A percentile compares a stretch with the other conserved stretches of the same genome.
Evolutionary conservation across 1,140 invertebrate species (phyloP).

Genomic region (Dendroctonus valens): DNA sequence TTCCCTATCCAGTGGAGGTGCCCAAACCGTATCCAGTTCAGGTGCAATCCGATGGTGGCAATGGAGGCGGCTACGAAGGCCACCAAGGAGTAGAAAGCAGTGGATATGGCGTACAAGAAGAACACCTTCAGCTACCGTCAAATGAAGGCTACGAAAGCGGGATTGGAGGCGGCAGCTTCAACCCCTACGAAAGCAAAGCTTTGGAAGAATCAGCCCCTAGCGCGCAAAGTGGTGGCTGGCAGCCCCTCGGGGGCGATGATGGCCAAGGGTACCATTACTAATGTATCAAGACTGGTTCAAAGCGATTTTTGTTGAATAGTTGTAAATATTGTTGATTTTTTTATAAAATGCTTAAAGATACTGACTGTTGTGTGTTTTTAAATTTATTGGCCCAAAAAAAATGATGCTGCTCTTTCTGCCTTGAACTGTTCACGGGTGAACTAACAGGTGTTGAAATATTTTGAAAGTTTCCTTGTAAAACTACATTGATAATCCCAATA

Average conservation of each 20-base stretch:
- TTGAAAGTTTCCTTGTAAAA: too few relatives aligned
- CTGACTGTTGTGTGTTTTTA: too few relatives aligned
- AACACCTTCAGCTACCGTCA: constrained; percentile 16
- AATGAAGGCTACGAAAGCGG: constrained; percentile 19
- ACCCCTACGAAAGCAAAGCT: constrained; percentile 21
- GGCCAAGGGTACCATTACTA: constrained; percentile 2
- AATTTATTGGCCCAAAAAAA: too few relatives aligned
- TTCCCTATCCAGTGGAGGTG: constrained; percentile 44
- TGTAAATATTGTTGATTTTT: constrained; percentile 3
- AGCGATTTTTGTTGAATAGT: background rate
- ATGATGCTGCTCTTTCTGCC: too few relatives aligned
- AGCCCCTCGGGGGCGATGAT: constrained; percentile 18
- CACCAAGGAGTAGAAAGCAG: constrained; percentile 27
- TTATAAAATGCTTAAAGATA: background rate
- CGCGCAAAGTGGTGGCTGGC: constrained; percentile 16
- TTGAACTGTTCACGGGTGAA: too few relatives aligned
- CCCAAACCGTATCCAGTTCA: constrained; percentile 45
- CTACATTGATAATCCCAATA: too few relatives aligned
- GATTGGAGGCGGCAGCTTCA: constrained; percentile 14
- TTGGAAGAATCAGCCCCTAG: constrained; percentile 10
- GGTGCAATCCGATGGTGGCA: constrained; percentile 28
- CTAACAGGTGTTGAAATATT: too few relatives aligned
- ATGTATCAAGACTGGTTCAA: too few relatives aligned
- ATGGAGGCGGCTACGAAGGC: constrained; percentile 20
- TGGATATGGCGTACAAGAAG: constrained; percentile 25